phyloP scores from a whole-genome alignment of 2,113 vertebrate genomes.

The Ploceus nigricollis region DNA sequence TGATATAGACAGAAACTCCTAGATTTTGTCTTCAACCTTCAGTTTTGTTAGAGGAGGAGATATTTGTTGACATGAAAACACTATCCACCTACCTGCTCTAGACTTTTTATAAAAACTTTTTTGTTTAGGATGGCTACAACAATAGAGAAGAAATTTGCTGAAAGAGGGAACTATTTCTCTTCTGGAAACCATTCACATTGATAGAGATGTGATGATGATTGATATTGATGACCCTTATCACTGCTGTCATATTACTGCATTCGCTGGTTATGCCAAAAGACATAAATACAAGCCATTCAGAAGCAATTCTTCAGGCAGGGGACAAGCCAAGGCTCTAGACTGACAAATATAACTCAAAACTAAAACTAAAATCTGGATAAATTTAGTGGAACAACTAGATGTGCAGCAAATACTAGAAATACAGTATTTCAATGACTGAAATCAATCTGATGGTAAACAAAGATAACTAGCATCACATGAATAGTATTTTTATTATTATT shows the following conservation, averaged over 20 bases:
- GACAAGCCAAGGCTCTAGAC: not conserved
- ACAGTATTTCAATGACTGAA: not conserved
- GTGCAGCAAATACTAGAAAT: not conserved
- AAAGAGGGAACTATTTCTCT: not conserved
- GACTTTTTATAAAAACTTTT: not conserved
- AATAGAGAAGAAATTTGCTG: not conserved
- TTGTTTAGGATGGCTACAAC: not conserved
- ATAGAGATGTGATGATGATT: too few relatives aligned
- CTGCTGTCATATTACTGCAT: not conserved
- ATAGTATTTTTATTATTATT: not conserved
- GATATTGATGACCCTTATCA: too few relatives aligned
- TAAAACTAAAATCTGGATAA: not conserved
- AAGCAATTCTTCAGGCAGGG: not conserved
- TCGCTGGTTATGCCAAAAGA: not conserved
- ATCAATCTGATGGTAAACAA: not conserved
- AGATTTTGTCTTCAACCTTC: not conserved
- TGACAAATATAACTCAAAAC: not conserved
- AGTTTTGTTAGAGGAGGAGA: not conserved
- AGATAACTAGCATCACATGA: not conserved
- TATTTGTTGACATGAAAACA: not conserved
- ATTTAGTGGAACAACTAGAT: not conserved
- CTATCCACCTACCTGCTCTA: not conserved
- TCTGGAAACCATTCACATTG: not conserved
- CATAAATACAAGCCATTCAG: not conserved
- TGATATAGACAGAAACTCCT: not conserved